Evolutionary conservation across 2,888 invertebrate species (phyloP).

Genomic region (Tipula helvola): DNA sequence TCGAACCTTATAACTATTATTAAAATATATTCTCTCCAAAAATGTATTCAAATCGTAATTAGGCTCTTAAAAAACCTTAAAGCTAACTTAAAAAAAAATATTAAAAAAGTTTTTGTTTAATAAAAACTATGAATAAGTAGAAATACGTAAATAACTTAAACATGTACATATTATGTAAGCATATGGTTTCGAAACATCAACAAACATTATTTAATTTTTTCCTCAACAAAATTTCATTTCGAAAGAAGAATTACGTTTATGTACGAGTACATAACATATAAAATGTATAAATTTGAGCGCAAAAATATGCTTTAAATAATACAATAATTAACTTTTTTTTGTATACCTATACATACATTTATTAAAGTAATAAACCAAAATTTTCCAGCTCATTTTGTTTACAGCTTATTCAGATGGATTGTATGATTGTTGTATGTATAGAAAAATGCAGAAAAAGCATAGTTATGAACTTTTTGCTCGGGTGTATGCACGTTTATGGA

Average conservation of each 20-base stretch:
- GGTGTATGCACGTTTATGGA: neutral
- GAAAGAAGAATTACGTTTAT: neutral
- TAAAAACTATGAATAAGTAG: neutral
- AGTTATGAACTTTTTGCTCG: neutral
- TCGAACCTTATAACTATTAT: neutral
- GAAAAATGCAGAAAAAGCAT: slow-evolving; percentile 4
- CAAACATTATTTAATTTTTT: neutral
- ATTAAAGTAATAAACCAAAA: neutral
- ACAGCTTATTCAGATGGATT: neutral
- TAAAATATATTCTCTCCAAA: neutral
- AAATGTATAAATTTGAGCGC: neutral
- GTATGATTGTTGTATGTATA: neutral
- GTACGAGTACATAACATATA: neutral
- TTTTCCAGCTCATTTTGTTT: neutral
- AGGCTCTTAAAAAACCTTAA: neutral
- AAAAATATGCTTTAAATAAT: neutral
- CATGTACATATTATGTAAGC: neutral
- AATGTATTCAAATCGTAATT: neutral
- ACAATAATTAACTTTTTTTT: neutral
- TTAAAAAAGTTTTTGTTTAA: neutral
- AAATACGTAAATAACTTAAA: neutral
- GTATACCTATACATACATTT: neutral
- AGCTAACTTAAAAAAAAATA: neutral
- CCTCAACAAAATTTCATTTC: neutral
- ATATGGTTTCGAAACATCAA: neutral